These are phyloP conservation scores for Clarias laeviceps DNA, from an alignment of 2,797 vertebrate genomes.

Conservation along the genomic window DNA sequence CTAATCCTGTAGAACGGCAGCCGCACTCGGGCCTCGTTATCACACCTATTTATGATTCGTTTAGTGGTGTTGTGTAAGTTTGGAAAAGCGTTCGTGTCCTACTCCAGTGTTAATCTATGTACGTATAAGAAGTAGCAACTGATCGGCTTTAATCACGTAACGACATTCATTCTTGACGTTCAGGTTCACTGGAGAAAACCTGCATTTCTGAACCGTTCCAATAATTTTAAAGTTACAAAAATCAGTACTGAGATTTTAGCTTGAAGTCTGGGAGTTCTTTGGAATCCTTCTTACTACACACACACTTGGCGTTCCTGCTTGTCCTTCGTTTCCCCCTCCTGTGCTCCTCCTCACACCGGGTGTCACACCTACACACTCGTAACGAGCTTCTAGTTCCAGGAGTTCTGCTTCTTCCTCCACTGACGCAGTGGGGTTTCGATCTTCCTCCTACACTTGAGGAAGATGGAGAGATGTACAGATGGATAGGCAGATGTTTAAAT, in stretches of 20 bases:
- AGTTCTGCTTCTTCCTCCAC: conserved; percentile 39
- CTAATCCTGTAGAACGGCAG: no score
- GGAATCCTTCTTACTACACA: background rate
- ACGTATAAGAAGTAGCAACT: background rate
- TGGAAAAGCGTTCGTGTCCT: background rate
- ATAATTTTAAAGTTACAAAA: background rate
- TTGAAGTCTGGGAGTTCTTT: background rate
- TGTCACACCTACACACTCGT: conserved; percentile 26
- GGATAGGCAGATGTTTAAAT: background rate
- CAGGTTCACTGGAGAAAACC: background rate
- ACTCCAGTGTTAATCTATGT: background rate
- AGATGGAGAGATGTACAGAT: no score
- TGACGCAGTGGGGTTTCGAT: conserved; percentile 54
- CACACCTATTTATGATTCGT: background rate
- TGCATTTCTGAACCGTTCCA: background rate
- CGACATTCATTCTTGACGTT: no score
- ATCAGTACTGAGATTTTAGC: background rate
- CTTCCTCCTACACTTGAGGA: conserved; percentile 41
- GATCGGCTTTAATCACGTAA: background rate
- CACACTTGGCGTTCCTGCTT: background rate
- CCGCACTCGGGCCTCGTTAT: background rate
- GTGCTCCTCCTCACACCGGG: background rate
- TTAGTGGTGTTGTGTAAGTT: background rate
- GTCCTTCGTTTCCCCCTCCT: background rate
- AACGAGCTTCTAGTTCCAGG: background rate